phyloP scores from a whole-genome alignment of 2,113 vertebrate genomes.

The Formicarius rufipectus region DNA sequence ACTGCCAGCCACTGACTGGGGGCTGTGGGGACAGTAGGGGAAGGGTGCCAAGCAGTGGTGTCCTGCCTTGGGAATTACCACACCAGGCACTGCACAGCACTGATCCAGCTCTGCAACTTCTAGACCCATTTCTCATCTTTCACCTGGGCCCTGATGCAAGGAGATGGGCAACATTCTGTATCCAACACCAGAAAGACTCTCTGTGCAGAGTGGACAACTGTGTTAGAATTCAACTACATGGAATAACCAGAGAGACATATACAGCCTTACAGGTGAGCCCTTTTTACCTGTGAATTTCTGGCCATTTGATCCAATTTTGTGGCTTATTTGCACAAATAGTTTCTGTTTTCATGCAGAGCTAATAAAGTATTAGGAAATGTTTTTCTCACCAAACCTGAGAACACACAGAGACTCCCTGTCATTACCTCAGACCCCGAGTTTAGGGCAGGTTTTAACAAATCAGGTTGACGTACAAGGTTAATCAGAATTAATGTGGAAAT shows the following conservation, averaged over 20 bases:
- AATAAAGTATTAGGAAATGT: not conserved
- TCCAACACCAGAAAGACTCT: not conserved
- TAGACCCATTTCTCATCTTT: not conserved
- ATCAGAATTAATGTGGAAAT: not conserved
- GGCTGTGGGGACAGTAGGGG: not conserved
- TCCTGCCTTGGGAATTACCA: not conserved
- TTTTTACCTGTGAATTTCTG: not conserved
- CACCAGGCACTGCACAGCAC: not conserved
- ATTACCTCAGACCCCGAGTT: not conserved
- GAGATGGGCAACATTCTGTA: not conserved
- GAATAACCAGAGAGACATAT: not conserved
- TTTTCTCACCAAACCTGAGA: not conserved
- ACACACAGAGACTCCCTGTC: not conserved
- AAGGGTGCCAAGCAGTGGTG: not conserved
- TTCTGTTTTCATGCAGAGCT: not conserved
- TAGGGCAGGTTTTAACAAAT: not conserved
- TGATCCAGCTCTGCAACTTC: not conserved
- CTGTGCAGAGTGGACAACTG: not conserved
- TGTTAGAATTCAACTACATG: fast-evolving
- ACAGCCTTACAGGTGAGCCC: not conserved
- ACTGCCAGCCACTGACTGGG: not conserved
- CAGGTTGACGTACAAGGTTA: not conserved
- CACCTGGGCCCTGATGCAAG: not conserved
- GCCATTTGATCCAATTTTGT: not conserved
- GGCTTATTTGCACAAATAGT: not conserved